Evolutionary conservation across 2,888 invertebrate genomes (phyloP).

Genomic region (Leucophora obtusa): DNA sequence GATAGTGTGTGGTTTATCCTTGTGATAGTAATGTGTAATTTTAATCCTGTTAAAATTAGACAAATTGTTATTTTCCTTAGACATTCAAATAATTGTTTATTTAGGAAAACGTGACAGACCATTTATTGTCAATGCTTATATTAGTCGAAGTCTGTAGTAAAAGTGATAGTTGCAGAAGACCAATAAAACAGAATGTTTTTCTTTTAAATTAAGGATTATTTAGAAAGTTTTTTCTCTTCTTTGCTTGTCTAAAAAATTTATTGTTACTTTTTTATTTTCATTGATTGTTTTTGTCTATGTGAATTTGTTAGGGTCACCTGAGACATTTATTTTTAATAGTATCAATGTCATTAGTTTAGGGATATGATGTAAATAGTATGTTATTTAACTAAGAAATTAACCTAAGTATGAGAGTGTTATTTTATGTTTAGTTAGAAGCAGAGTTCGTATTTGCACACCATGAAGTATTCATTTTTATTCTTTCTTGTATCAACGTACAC

Average conservation of each 20-base stretch:
- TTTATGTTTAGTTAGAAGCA: no score
- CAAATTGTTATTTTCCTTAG: slow-evolving; percentile 69
- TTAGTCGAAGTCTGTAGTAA: neutral
- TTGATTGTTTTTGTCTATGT: neutral
- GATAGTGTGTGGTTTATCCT: slow-evolving; percentile 5
- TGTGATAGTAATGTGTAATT: slow-evolving; percentile 65
- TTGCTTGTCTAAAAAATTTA: slow-evolving; percentile 1
- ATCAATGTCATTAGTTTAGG: slow-evolving; percentile 74
- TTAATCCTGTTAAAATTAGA: slow-evolving; percentile 71
- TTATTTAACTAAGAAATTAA: neutral
- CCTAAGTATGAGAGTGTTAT: no score
- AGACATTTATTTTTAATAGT: slow-evolving; percentile 69
- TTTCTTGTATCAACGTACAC: no score
- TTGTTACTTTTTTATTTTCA: slow-evolving; percentile 17
- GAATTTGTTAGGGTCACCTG: slow-evolving; percentile 44
- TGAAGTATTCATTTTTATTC: no score
- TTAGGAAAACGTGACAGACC: slow-evolving; percentile 60
- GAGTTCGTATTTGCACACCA: no score
- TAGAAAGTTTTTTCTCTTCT: neutral
- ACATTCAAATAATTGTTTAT: slow-evolving; percentile 63
- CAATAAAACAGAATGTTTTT: slow-evolving; percentile 5
- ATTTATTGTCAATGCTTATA: slow-evolving; percentile 19
- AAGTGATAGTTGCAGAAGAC: neutral
- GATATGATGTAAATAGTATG: neutral
- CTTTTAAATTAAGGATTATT: slow-evolving; percentile 34